Conservation (phyloP, 2,888 invertebrate species). For the Drosophila monieri region DNA sequence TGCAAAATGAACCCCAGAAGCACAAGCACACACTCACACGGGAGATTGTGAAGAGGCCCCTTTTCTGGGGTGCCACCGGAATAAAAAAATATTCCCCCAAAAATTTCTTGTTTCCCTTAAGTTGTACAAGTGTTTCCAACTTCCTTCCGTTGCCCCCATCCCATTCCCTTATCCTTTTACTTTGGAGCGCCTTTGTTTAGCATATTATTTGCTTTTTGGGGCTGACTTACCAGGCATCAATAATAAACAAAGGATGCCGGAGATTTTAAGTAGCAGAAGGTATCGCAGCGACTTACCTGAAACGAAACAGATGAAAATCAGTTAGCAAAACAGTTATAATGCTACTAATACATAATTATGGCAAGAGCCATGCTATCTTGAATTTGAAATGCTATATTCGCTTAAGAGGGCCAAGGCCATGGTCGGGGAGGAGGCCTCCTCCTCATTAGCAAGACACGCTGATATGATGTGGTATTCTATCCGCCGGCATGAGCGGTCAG, state of each 20-base stretch:
- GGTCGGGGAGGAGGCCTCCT: slow-evolving; percentile 34
- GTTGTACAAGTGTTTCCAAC: slow-evolving; percentile 67
- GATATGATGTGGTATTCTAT: slow-evolving; percentile 9
- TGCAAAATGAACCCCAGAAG: slow-evolving; percentile 23
- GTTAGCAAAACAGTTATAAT: slow-evolving; percentile 35
- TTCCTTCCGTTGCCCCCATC: slow-evolving; percentile 7
- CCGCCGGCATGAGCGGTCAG: slow-evolving; percentile 42
- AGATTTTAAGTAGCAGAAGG: slow-evolving; percentile 49
- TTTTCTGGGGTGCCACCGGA: slow-evolving; percentile 8
- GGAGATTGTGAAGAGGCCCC: slow-evolving; percentile 9
- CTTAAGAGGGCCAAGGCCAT: background rate
- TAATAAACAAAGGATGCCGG: slow-evolving; percentile 43
- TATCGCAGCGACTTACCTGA: slow-evolving; percentile 68
- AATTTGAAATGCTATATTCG: slow-evolving; percentile 26
- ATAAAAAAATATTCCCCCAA: slow-evolving; percentile 33
- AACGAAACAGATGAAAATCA: slow-evolving; percentile 57
- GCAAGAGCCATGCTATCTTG: slow-evolving; percentile 15
- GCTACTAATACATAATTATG: slow-evolving; percentile 51
- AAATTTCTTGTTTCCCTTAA: slow-evolving; percentile 65
- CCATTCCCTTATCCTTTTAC: slow-evolving; percentile 1
- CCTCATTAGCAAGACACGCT: slow-evolving; percentile 50
- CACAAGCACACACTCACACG: slow-evolving; percentile 10
- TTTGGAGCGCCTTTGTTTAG: slow-evolving; percentile 28
- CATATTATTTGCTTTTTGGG: slow-evolving; percentile 33
- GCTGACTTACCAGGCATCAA: slow-evolving; percentile 44